These are phyloP conservation scores for Tyrannus savana DNA, from an alignment of 2,113 vertebrate genomes.

Conservation along the genomic window DNA sequence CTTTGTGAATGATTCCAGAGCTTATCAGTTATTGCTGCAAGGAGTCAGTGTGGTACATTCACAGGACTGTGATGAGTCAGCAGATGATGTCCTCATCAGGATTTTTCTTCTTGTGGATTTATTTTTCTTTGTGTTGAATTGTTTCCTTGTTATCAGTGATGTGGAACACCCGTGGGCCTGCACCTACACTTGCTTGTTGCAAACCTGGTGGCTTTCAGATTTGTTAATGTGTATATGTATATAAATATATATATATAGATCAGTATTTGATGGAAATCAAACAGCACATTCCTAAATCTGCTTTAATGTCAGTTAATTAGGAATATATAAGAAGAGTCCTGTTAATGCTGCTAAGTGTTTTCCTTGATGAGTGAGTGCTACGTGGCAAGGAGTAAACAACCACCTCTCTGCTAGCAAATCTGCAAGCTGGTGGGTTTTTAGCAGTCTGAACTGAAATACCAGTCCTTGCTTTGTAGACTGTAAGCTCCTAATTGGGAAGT, in stretches of 20 bases:
- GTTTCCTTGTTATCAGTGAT: neutral
- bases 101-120: neutral
- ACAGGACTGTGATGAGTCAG: neutral
- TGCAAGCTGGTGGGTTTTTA: neutral
- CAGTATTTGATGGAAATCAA: neutral
- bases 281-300: neutral
- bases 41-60: neutral
- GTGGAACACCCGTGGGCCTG: rapidly evolving
- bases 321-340: neutral
- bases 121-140: neutral
- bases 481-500: neutral
- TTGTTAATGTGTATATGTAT: neutral
- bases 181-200: neutral
- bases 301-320: neutral
- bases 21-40: neutral
- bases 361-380: neutral
- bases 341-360: neutral
- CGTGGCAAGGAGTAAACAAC: neutral
- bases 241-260: too few species aligned
- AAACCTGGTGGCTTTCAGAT: neutral
- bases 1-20: neutral
- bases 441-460: neutral
- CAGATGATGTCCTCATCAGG: neutral
- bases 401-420: neutral
- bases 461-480: neutral